Conservation (phyloP, 2,888 invertebrate species). For the Strigamia transsilvanica region DNA sequence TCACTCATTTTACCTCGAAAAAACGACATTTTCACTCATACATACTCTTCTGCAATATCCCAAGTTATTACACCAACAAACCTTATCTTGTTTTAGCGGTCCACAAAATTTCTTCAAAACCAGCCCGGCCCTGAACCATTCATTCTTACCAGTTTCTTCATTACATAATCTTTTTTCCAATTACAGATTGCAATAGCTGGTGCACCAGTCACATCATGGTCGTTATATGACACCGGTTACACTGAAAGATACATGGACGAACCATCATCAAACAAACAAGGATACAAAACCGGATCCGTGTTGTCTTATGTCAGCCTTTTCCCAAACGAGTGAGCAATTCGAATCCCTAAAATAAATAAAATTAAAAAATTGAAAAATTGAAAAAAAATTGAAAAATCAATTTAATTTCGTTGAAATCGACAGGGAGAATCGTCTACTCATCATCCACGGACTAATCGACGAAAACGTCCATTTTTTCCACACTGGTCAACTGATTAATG, state of each 20-base stretch:
- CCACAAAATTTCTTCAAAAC: too few relatives aligned
- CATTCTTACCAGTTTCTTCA: background rate
- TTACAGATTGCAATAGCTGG: constrained; percentile 84
- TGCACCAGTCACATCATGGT: constrained; percentile 97
- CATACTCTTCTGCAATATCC: too few relatives aligned
- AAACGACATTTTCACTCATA: too few relatives aligned
- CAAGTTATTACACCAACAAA: too few relatives aligned
- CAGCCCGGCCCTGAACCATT: too few relatives aligned
- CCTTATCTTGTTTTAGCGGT: too few relatives aligned
- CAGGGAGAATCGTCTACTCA: constrained; percentile 76
- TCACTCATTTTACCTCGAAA: too few relatives aligned
- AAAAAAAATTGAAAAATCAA: too few relatives aligned
- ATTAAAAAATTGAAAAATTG: background rate
- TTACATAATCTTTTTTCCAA: background rate
- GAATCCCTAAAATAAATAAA: constrained; percentile 58
- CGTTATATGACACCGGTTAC: constrained; percentile 97
- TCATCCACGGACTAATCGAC: constrained; percentile 97
- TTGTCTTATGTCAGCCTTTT: constrained; percentile 84
- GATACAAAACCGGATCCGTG: constrained; percentile 85
- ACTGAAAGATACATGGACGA: constrained; percentile 97
- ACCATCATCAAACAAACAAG: constrained; percentile 76
- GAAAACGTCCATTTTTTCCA: constrained; percentile 99
- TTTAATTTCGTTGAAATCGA: background rate
- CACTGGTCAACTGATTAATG: constrained; percentile 88
- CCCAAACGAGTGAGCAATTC: constrained; percentile 81